Evolutionary conservation across 1,140 invertebrate species (phyloP), one percentile per base, ranked within the genome.

Genomic region (Drosophila dunni): DNA sequence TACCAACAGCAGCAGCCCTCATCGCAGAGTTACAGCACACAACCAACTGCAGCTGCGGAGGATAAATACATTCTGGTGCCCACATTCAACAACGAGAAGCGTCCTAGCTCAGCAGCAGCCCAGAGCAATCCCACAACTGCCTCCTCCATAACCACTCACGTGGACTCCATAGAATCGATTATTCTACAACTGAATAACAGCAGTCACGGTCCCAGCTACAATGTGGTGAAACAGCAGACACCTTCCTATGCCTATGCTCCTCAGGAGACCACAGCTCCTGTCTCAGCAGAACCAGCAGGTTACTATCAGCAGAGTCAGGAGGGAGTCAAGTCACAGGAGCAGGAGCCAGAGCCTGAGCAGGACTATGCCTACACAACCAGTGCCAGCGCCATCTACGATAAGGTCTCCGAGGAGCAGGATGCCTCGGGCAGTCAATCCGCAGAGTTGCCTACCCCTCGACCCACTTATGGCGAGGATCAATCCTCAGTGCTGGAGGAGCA

Each of bases 101-200:
- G 77, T 50, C 65, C 84, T 42, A n/a, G 75, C 48, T 9, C 20
- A 48, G 51, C 38, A 2, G 33, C 15, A 2, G 33, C 15, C 5
- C 62, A 63, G 34, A 24, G 64, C 33, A 92, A 53, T 36, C 81
- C 79, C 36, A 91, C 90, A 7, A 91, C 90, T 0, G 70, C 79
- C 10, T 79, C 84, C 5, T 89, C 93, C 69, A 86, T 89, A 50
- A 79, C 93, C n/a, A 92, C 91, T 3, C 93, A 94, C 70, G 81
- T 94, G 7, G 93, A 94, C 17, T 94, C 94, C 3, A 94, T 94
- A 58, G 92, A 94, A 56, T 94, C 93, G 17, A 96, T 96, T 8
- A 95, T 96, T 61, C 94, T 95, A 34, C 95, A 95, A 88, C 80
- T 96, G 11, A 95, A 95, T 75, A 94, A 94, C 15, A 94, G 93